Percentiles rank a stretch among this genome's conserved stretches.
Conservation (phyloP, 30 jellyfish, hydroid and myxozoan genomes). For the Hydra vulgaris region DNA sequence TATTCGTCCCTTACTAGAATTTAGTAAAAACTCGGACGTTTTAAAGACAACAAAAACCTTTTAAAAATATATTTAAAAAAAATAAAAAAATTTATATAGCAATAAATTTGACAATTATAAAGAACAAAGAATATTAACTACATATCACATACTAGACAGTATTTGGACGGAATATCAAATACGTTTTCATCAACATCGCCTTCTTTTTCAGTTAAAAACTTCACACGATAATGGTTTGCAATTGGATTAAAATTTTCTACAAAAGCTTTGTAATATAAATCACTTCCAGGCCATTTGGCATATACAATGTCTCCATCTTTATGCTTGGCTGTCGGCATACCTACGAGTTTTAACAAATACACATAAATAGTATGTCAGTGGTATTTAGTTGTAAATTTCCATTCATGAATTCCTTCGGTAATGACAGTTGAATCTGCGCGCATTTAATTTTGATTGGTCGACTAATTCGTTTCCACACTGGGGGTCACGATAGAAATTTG, state of each 20-base stretch:
- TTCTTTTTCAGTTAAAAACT: constrained; percentile 18
- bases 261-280: constrained; percentile 41
- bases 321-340: not conserved
- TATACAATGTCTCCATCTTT: constrained; percentile 38
- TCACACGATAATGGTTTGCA: constrained; percentile 31
- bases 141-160: constrained; percentile 32
- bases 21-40: too few relatives aligned
- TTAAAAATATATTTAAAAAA: too few relatives aligned
- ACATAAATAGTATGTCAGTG: not conserved
- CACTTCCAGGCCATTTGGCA: constrained; percentile 88
- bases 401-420: not conserved
- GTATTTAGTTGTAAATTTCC: not conserved
- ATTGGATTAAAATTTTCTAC: constrained; percentile 26
- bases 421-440: not conserved
- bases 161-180: constrained; percentile 27
- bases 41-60: too few relatives aligned
- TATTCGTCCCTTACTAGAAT: too few relatives aligned
- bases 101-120: not conserved
- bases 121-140: too few relatives aligned
- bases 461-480: not conserved
- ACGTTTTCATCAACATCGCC: constrained; percentile 3
- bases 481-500: too few relatives aligned
- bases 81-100: not conserved
- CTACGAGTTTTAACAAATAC: not conserved
- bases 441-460: not conserved